Evolutionary conservation across 64 coral and sea anemone genomes (phyloP), one percentile per base, ranked within the genome.

Genomic region (Platygyra sinensis): DNA sequence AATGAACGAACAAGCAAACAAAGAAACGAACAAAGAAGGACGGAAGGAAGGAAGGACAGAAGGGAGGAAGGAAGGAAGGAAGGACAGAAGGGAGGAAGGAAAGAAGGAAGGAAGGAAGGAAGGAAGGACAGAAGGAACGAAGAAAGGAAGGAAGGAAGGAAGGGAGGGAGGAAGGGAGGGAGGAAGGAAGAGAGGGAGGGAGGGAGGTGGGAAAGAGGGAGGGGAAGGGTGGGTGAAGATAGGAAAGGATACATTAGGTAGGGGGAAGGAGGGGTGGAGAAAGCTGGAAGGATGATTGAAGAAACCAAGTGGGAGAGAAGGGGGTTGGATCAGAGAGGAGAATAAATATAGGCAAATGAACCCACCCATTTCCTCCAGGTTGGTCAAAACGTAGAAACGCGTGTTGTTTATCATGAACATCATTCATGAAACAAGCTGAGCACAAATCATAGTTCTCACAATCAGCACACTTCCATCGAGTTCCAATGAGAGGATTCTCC

Each of bases 361-460:
- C 81, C 20, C 64, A 85, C 81, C 81, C 81, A 28, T 72, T 10
- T 71, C 3, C 33, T 51, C 2, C 13, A 52, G 81, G 20, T 18
- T 71, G 10, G 39, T 85, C 81, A 69, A 85, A 46, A 14, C 81
- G 81, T 16, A 85, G 19, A 72, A 91, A 91, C 7, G 36, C 33
- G 65, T 91, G 89, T 10, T 76, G 52, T 36, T 60, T 83, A 14
- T 91, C 69, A 76, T 91, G 89, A 2, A 76, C 80, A 30, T 85
- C 89, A 76, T 59, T 75, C 69, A 65, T 51, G 30, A 63, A 91
- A 75, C 89, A 91, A 19, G 59, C 22, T 19, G 52, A 83, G 30
- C 89, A 91, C 29, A 91, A 65, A 59, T 91, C 89, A 59, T 63
- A 91, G 72, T 91, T 12, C 16, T 18, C 24, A 52, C 89, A 91